phyloP scores from a whole-genome alignment of 2,888 invertebrate genomes.

The Agrotis puta region DNA sequence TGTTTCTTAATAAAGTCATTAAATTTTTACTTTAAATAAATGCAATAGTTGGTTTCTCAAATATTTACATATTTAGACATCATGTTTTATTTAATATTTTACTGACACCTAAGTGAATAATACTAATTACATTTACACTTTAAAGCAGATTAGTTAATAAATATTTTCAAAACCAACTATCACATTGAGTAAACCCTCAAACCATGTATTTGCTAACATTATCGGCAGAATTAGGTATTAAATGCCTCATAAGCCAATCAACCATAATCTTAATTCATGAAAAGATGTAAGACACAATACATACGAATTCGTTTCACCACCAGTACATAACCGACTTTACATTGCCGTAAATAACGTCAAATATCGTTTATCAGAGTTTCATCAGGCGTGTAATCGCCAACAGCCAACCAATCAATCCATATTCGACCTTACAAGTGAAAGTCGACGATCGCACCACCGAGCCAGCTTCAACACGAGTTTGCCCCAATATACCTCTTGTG shows the following conservation, averaged over 20 bases:
- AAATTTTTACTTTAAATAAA: background rate
- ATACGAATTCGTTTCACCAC: constrained; percentile 38
- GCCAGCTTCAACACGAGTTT: constrained; percentile 39
- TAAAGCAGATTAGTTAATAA: constrained; percentile 37
- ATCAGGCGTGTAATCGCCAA: constrained; percentile 25
- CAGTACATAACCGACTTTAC: constrained; percentile 35
- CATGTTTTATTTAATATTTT: constrained; percentile 24
- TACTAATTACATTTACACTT: constrained; percentile 34
- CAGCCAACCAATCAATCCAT: constrained; percentile 47
- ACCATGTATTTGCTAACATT: constrained; percentile 3
- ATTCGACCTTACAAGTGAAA: constrained; percentile 34
- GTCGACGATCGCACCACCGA: constrained; percentile 43
- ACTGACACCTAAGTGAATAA: constrained; percentile 24
- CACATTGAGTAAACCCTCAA: background rate
- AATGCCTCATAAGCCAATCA: background rate
- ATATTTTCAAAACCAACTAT: constrained; percentile 37
- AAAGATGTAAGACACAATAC: background rate
- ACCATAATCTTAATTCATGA: background rate
- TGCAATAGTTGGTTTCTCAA: constrained; percentile 29
- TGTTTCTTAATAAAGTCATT: background rate
- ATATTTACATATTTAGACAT: constrained; percentile 30
- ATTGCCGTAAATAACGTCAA: constrained; percentile 34
- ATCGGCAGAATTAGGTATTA: background rate
- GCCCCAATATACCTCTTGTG: constrained; percentile 8
- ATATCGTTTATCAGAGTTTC: constrained; percentile 27